phyloP scores from a whole-genome alignment of 37 sponge, comb jelly and placozoan species.

The Halichondria panicea region DNA sequence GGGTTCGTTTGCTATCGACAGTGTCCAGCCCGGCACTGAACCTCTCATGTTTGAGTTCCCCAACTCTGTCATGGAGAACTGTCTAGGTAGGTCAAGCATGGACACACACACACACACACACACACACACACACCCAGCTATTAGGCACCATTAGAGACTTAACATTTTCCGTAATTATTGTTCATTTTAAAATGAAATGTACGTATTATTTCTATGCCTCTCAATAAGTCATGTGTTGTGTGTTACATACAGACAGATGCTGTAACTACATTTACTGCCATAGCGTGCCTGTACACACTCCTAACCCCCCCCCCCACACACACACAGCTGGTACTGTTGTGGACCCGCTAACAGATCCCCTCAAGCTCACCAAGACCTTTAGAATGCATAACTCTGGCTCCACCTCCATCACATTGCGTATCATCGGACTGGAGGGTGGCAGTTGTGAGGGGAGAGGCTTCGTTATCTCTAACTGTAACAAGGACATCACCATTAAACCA shows the following conservation, averaged over 20 bases:
- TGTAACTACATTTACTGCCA: too few relatives aligned
- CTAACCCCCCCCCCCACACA: too few relatives aligned
- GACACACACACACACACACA: too few relatives aligned
- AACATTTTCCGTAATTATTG: too few relatives aligned
- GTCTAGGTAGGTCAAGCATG: slow-evolving; percentile 37
- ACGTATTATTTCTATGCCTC: too few relatives aligned
- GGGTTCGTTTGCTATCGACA: slow-evolving; percentile 47
- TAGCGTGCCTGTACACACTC: too few relatives aligned
- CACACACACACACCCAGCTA: too few relatives aligned
- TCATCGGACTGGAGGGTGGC: slow-evolving; percentile 18
- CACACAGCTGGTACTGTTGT: too few relatives aligned
- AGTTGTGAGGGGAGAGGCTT: slow-evolving; percentile 52
- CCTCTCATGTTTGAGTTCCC: slow-evolving; percentile 61
- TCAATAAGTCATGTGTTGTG: too few relatives aligned
- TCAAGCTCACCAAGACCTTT: slow-evolving; percentile 33
- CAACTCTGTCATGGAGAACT: slow-evolving; percentile 28
- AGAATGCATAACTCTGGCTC: slow-evolving; percentile 51
- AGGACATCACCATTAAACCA: slow-evolving; percentile 39
- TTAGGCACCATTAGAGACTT: too few relatives aligned
- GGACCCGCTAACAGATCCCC: slow-evolving; percentile 7
- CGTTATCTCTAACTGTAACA: slow-evolving; percentile 32
- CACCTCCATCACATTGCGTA: slow-evolving; percentile 24
- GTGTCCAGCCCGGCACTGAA: slow-evolving; percentile 29
- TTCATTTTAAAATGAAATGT: too few relatives aligned
- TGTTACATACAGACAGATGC: too few relatives aligned